These are phyloP conservation scores for Microcebus ravelobensis DNA, from an alignment of 2,113 vertebrate species.

Conservation along the genomic window DNA sequence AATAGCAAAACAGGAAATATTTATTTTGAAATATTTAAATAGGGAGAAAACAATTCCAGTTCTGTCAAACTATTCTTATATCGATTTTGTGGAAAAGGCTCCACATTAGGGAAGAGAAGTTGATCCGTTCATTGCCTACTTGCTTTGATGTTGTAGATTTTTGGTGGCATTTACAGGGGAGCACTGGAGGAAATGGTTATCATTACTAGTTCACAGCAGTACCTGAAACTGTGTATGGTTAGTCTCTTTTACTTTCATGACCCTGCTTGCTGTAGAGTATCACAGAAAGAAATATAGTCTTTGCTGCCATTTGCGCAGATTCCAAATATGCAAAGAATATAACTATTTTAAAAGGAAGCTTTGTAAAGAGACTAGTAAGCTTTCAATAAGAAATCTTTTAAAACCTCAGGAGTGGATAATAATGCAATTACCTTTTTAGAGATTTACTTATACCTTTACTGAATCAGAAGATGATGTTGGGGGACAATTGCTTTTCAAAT, in stretches of 20 bases:
- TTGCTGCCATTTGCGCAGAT: background rate
- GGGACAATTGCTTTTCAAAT: slow-evolving; percentile 36
- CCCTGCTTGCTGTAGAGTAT: background rate
- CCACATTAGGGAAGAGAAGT: background rate
- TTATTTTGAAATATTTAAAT: slow-evolving; percentile 26
- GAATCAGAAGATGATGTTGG: slow-evolving; percentile 18
- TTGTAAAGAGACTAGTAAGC: background rate
- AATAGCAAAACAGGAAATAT: slow-evolving; percentile 36
- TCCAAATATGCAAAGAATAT: background rate
- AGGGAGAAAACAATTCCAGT: background rate
- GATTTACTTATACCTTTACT: background rate
- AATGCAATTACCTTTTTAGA: background rate
- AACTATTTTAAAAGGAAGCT: slow-evolving; percentile 9
- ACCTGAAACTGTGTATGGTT: background rate
- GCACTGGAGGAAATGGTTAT: slow-evolving; percentile 6
- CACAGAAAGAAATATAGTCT: background rate
- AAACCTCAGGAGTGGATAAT: background rate
- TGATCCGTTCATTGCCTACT: background rate
- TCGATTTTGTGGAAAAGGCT: background rate
- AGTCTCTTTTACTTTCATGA: background rate
- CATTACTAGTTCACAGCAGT: background rate
- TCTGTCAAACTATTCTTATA: background rate
- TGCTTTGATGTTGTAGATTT: background rate
- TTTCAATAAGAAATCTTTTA: slow-evolving; percentile 34
- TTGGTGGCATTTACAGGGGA: background rate